Conservation (phyloP, 2,113 vertebrate genomes). For the Climacteris rufus region DNA sequence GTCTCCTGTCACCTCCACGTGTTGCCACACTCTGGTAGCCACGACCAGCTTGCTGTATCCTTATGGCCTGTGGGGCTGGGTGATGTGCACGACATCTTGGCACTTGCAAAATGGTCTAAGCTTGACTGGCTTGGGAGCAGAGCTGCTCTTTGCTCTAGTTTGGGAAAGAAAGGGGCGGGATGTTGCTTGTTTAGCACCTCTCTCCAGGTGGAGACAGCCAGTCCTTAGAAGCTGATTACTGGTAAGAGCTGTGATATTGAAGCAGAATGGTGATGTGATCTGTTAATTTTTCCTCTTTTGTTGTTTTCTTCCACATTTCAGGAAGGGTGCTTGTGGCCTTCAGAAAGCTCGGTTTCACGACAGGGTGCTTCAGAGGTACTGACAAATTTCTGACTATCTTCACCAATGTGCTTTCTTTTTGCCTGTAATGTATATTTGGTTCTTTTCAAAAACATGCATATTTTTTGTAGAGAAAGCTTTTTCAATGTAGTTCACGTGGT, state of each 20-base stretch:
- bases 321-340: conserved; percentile 85
- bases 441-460: not conserved
- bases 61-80: rapidly evolving
- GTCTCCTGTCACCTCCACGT: rapidly evolving
- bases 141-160: not conserved
- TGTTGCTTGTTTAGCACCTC: not conserved
- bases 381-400: not conserved
- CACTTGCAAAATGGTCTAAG: not conserved
- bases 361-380: conserved; percentile 81
- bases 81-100: rapidly evolving
- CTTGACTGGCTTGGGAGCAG: not conserved
- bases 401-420: not conserved
- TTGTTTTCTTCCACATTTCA: conserved; percentile 44
- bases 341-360: conserved; percentile 72
- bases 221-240: not conserved
- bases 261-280: not conserved
- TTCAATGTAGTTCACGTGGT: not conserved
- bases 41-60: not conserved
- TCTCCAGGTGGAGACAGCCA: not conserved
- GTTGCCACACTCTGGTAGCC: rapidly evolving
- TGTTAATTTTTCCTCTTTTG: conserved; percentile 27
- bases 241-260: not conserved
- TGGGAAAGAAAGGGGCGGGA: not conserved
- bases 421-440: not conserved
- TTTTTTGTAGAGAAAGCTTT: not conserved